A percentile compares a stretch with the other conserved stretches of the same genome.
phyloP scores from a whole-genome alignment of 1,140 invertebrate genomes.

The Neuroterus valhalla region DNA sequence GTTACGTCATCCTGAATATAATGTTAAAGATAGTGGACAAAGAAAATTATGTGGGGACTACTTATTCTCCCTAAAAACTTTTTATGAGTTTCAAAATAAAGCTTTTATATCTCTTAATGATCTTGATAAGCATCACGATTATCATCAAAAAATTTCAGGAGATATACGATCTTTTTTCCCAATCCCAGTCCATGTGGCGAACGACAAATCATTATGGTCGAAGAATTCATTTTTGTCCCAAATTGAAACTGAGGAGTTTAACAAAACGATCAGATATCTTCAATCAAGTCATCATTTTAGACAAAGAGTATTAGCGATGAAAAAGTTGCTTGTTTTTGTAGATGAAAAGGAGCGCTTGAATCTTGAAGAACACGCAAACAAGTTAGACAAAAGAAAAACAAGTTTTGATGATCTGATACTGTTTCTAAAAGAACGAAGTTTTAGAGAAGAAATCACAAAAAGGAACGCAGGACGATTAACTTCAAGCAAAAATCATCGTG shows the following conservation, averaged over 20 bases:
- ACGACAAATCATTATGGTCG: not conserved
- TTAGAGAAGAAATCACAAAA: no score
- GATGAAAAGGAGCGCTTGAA: not conserved
- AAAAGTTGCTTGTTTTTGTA: not conserved
- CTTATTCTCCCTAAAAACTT: slow-evolving; percentile 53
- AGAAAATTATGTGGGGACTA: slow-evolving; percentile 54
- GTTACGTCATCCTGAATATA: slow-evolving; percentile 36
- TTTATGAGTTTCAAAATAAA: slow-evolving; percentile 63
- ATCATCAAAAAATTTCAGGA: no score
- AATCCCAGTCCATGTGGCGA: not conserved
- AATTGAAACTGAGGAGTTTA: not conserved
- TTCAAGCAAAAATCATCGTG: no score
- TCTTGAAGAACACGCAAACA: not conserved
- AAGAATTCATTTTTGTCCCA: not conserved
- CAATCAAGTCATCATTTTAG: not conserved
- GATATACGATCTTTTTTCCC: not conserved
- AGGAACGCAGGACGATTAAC: no score
- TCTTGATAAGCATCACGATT: no score
- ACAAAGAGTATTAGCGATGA: not conserved
- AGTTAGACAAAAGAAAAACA: not conserved
- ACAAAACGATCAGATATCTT: not conserved
- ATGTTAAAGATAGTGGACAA: slow-evolving; percentile 46
- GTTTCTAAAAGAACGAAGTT: no score
- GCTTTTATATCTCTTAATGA: slow-evolving; percentile 46
- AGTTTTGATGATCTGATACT: no score